phyloP scores from a whole-genome alignment of 2,888 invertebrate genomes.

The Lasius fuliginosus region DNA sequence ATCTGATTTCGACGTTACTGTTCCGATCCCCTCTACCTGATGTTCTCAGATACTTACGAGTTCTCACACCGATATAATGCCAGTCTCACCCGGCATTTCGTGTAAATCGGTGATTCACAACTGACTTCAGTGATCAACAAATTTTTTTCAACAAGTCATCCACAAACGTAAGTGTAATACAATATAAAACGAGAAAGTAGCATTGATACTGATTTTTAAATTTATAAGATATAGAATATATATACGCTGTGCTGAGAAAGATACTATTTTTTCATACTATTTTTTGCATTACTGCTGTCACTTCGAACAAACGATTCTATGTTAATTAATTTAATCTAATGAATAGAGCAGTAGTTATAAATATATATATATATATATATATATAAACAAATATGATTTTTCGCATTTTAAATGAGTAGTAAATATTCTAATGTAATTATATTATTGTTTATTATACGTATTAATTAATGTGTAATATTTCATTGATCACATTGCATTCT shows the following conservation, averaged over 20 bases:
- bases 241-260: background rate
- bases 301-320: background rate
- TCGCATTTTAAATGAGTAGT: background rate
- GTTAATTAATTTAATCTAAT: constrained; percentile 11
- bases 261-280: background rate
- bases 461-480: constrained; percentile 3
- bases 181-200: background rate
- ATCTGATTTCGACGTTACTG: constrained; percentile 63
- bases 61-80: constrained; percentile 36
- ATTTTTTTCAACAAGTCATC: constrained; percentile 14
- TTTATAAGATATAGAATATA: constrained; percentile 6
- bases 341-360: background rate
- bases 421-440: background rate
- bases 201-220: background rate
- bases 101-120: background rate
- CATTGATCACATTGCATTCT: background rate
- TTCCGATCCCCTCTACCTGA: constrained; percentile 50
- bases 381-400: background rate
- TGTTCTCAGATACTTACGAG: constrained; percentile 32
- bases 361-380: background rate
- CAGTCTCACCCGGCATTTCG: constrained; percentile 58
- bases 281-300: background rate
- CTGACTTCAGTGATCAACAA: background rate
- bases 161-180: constrained; percentile 42
- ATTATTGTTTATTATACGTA: background rate